Conservation (phyloP, 2,797 vertebrate species). For the Hozukius guyotensis region DNA sequence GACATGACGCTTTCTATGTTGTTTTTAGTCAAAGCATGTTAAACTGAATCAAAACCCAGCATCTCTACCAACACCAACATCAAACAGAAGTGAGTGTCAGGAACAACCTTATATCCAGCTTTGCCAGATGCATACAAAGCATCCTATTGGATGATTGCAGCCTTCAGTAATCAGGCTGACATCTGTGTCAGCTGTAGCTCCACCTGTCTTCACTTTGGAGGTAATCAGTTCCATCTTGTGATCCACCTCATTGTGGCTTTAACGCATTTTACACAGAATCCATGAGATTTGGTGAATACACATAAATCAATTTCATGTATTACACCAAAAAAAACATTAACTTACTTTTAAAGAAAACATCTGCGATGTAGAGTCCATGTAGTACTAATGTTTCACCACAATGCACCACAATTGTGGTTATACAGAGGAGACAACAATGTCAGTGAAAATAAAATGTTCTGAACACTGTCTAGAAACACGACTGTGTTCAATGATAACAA, state of each 20-base stretch:
- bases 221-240: neutral
- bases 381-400: neutral
- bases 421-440: too few species aligned
- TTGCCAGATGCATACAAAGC: neutral
- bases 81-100: neutral
- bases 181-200: neutral
- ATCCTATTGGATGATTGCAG: neutral
- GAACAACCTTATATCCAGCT: neutral
- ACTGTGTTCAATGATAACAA: neutral
- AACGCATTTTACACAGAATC: neutral
- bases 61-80: neutral
- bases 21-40: neutral
- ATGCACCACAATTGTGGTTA: neutral
- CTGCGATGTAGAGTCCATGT: neutral
- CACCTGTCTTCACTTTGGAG: neutral
- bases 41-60: neutral
- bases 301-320: neutral
- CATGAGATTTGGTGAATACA: neutral
- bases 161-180: neutral
- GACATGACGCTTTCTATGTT: neutral
- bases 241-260: neutral
- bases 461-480: neutral
- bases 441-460: too few species aligned
- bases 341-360: neutral
- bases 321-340: neutral